phyloP scores from a whole-genome alignment of 2,797 vertebrate species.

The Poeciliopsis paucimaculata region DNA sequence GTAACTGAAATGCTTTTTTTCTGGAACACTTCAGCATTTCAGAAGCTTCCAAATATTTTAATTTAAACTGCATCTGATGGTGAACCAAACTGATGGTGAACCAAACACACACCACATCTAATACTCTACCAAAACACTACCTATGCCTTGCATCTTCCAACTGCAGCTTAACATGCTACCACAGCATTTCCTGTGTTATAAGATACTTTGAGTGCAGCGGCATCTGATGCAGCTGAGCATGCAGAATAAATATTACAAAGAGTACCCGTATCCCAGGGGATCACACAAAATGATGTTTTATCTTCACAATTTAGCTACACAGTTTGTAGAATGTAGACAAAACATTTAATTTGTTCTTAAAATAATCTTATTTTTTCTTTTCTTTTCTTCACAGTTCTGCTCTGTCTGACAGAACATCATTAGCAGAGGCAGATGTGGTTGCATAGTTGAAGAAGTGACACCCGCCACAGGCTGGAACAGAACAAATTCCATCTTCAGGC shows the following conservation, averaged over 20 bases:
- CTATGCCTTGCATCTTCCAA: conserved; percentile 36
- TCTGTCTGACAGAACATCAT: conserved; percentile 6
- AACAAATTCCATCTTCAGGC: conserved; percentile 62
- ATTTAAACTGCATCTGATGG: not conserved
- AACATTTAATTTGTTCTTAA: not conserved
- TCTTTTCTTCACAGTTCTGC: not conserved
- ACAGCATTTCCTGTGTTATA: conserved; percentile 55
- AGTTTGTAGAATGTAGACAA: not conserved
- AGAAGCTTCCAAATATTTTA: not conserved
- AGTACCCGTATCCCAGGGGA: not conserved
- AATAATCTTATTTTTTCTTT: not conserved
- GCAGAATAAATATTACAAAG: not conserved
- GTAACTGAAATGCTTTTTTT: not conserved
- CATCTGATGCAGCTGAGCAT: conserved; percentile 21
- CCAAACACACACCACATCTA: conserved; percentile 7
- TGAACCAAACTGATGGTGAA: conserved; percentile 1
- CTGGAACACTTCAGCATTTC: not conserved
- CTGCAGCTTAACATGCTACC: conserved; percentile 49
- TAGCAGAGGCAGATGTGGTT: conserved; percentile 26
- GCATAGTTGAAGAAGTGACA: conserved; percentile 52
- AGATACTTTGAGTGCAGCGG: conserved; percentile 47
- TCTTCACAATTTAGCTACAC: not conserved
- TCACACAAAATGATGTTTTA: not conserved
- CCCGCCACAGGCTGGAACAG: conserved; percentile 50
- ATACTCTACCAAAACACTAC: not conserved